Base-by-base conservation (phyloP, 2,888 invertebrate species). In the Cephus sareptanus region DNA sequence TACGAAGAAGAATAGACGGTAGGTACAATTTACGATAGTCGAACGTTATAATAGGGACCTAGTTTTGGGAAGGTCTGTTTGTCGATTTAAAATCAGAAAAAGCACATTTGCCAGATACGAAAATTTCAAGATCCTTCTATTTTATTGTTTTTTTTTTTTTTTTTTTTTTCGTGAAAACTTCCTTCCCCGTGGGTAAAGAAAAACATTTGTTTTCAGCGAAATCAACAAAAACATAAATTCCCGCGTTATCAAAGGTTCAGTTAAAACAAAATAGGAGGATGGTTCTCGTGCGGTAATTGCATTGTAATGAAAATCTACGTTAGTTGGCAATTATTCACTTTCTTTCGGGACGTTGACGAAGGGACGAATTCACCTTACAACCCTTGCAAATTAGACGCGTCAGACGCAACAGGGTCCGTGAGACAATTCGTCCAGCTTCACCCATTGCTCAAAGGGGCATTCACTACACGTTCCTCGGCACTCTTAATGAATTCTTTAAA, bases 401-500 rank as follows among this genome's bases (percentile, higher is more conserved):
- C 78, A 76, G 78, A n/a, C 15, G 69, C 71, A 68, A 30, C 68
- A 77, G 71, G 31, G 69, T 56, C 35, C 40, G 75, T 79, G 40
- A 34, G 23, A 40, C 73, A 75, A 68, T 31, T 78, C 31, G n/a
- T 75, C 13, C 70, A 68, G 12, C 71, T 56, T 68, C 37, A 30
- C 30, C 69, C 75, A 75, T 79, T 80, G 75, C 74, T 75, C 79
- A 78, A 56, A 69, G 69, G 23, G 31, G n/a, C 79, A 80, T 79
- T 79, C 81, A 34, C 75, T 76, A 79, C 81, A 83, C 80, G 80
- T 79, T 75, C 71, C 34, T 71, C 23, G 68, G 13, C 56, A 56
- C 31, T 76, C 75, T 75, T 82, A 80, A 83, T 83, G 80, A 81
- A 82, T 83, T 81, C 82, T 81, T 83, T 76, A 82, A 81, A 83